Percentiles rank a stretch among this genome's conserved stretches.
These are phyloP conservation scores for Tetanocera ferruginea DNA, from an alignment of 2,888 invertebrate genomes.

Conservation along the genomic window DNA sequence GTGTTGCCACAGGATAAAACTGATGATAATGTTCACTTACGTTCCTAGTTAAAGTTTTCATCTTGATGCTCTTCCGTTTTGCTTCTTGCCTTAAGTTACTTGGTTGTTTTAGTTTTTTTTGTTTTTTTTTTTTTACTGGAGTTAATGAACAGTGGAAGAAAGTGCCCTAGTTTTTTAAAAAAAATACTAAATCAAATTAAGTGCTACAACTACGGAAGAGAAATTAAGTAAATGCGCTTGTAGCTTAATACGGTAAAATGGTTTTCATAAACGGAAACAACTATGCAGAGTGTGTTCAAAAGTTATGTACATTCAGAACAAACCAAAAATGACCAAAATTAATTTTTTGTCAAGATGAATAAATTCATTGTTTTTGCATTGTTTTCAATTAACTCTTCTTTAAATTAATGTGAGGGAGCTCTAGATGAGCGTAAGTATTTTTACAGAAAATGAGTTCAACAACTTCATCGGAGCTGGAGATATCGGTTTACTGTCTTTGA, in stretches of 20 bases:
- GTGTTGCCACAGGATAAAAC: slow-evolving; percentile 34
- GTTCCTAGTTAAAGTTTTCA: slow-evolving; percentile 7
- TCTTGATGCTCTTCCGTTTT: background rate
- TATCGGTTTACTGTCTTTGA: too few species aligned
- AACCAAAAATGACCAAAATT: too few species aligned
- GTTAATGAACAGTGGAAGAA: slow-evolving; percentile 21
- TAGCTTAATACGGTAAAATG: background rate
- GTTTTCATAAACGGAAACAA: background rate
- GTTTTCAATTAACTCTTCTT: too few species aligned
- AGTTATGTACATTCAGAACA: background rate
- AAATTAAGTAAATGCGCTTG: background rate
- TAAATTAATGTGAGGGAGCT: too few species aligned
- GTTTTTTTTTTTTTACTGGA: background rate
- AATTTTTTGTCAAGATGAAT: too few species aligned
- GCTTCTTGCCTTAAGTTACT: background rate
- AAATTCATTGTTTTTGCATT: too few species aligned
- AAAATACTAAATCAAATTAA: slow-evolving; percentile 25
- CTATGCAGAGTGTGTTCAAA: background rate
- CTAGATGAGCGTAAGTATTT: too few species aligned
- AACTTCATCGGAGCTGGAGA: too few species aligned
- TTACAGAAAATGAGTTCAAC: too few species aligned
- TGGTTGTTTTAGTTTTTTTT: background rate
- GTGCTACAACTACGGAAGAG: background rate
- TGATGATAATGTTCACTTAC: slow-evolving; percentile 31
- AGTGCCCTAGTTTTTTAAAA: slow-evolving; percentile 18